These are phyloP conservation scores for Stenopsyche tienmushanensis DNA, from an alignment of 1,140 invertebrate genomes.

Conservation along the genomic window DNA sequence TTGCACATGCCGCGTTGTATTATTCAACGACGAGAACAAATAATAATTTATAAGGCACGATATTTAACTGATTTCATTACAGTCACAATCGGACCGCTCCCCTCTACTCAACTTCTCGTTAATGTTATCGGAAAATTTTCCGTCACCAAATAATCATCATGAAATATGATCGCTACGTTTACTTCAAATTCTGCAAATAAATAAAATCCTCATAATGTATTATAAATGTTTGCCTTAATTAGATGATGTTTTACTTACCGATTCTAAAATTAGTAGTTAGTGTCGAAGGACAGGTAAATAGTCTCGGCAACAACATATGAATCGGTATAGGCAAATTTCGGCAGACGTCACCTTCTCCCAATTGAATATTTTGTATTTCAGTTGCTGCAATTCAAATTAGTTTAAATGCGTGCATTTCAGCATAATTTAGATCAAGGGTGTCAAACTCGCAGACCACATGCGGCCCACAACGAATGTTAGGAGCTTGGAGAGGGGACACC, in stretches of 20 bases:
- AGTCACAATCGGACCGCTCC: neutral
- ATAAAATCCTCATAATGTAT: conserved; percentile 36
- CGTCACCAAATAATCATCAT: conserved; percentile 91
- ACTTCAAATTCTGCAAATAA: conserved; percentile 90
- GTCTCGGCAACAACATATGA: conserved; percentile 91
- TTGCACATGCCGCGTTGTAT: too few species aligned
- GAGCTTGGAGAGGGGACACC: too few species aligned
- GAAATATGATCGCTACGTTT: conserved; percentile 90
- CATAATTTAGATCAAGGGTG: too few species aligned
- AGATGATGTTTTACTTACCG: conserved; percentile 58
- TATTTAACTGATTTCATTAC: neutral
- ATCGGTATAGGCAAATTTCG: conserved; percentile 84
- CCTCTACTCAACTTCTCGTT: conserved; percentile 52
- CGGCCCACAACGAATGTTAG: too few species aligned
- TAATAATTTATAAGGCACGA: too few species aligned
- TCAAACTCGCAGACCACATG: too few species aligned
- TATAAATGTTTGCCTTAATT: neutral
- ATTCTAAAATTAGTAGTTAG: conserved; percentile 94
- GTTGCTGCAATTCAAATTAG: conserved; percentile 68
- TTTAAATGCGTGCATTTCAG: too few species aligned
- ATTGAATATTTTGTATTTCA: conserved; percentile 97
- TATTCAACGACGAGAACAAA: too few species aligned
- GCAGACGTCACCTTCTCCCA: conserved; percentile 88
- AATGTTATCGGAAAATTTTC: conserved; percentile 92
- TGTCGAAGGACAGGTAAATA: conserved; percentile 94